Evolutionary conservation across 2,113 vertebrate species (phyloP), one percentile per base, ranked within the genome.

Genomic region (Oncorhynchus mykiss): DNA sequence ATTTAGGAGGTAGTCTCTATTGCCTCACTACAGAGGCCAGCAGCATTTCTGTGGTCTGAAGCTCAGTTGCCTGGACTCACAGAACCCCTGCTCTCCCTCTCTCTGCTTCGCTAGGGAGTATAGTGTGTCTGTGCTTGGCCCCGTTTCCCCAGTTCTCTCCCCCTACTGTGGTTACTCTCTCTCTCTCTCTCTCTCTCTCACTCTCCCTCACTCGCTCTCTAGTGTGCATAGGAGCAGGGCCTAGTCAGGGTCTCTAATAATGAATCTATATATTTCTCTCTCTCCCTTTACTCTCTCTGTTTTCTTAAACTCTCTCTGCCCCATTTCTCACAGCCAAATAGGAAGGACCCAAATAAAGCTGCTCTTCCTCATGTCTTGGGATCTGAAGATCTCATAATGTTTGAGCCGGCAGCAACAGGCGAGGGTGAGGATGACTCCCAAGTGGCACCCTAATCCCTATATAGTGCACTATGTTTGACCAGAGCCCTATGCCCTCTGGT

Each of bases 21-120:
- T 51, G 31, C 59, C 66, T 68, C 66, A 62, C 20, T 18, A 69
- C n/a, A 22, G 25, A 16, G 73, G 4, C 51, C 54, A 69, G 31
- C 77, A 74, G 51, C 77, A 74, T 78, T 78, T 65, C 77, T 70
- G 66, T 70, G 77, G 49, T 49, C 68, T 72, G 16, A 69, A 49
- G 48, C 22, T 27, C 25, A 5, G 31, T 60, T 60, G 73, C 45
- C 75, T 76, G 20, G n/a, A 60, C 18, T 66, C 20, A n/a, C 16
- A 60, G 14, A 60, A 60, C 57, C 57, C 57, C 20, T 34, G 34
- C 6, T 34, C 6, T 34, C 34, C 34, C 12, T 60, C 16, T 60
- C 57, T 20, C 64, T 66, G 20, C 64, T 66, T 66, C 27, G 49
- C 49, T 16, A 51, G 49, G 49, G 14, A 13, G 49, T 11, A 18